Percentiles rank a stretch among this genome's conserved stretches.
Conservation (phyloP, 2,888 invertebrate species). For the Drosophila helvetica region DNA sequence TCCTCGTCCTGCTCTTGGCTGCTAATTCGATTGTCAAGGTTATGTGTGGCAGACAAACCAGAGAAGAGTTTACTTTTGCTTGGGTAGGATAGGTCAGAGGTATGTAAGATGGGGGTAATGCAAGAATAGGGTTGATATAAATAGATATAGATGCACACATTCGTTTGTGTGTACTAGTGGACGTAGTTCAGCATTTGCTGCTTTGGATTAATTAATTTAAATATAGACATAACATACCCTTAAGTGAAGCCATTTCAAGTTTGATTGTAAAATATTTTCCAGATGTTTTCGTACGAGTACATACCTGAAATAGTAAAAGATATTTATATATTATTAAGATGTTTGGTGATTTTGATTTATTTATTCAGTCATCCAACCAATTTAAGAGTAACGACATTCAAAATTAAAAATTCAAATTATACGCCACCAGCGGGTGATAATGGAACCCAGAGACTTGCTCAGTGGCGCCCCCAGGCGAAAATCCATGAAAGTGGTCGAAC, state of each 20-base stretch:
- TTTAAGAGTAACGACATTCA: too few relatives aligned
- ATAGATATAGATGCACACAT: background rate
- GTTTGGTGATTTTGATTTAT: background rate
- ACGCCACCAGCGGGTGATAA: too few relatives aligned
- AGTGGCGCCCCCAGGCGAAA: too few relatives aligned
- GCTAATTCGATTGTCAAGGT: slow-evolving; percentile 69
- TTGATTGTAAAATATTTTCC: background rate
- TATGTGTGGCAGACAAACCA: slow-evolving; percentile 46
- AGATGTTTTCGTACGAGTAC: slow-evolving; percentile 1
- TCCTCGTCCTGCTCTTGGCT: slow-evolving; percentile 46
- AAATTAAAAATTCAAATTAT: too few relatives aligned
- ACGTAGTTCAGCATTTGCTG: background rate
- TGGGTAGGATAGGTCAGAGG: slow-evolving; percentile 17
- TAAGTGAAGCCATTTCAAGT: slow-evolving; percentile 37
- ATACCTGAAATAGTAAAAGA: slow-evolving; percentile 40
- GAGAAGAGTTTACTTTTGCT: slow-evolving; percentile 22
- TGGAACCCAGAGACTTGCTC: too few relatives aligned
- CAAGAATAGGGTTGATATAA: background rate
- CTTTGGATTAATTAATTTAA: background rate
- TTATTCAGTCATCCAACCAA: too few relatives aligned
- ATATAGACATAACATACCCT: slow-evolving; percentile 7
- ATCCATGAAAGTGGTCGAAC: too few relatives aligned
- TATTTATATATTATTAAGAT: background rate
- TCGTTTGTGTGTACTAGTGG: too few relatives aligned
- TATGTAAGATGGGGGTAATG: too few relatives aligned